phyloP scores from a whole-genome alignment of 1,140 invertebrate species.

The Tetragonula clypearis region DNA sequence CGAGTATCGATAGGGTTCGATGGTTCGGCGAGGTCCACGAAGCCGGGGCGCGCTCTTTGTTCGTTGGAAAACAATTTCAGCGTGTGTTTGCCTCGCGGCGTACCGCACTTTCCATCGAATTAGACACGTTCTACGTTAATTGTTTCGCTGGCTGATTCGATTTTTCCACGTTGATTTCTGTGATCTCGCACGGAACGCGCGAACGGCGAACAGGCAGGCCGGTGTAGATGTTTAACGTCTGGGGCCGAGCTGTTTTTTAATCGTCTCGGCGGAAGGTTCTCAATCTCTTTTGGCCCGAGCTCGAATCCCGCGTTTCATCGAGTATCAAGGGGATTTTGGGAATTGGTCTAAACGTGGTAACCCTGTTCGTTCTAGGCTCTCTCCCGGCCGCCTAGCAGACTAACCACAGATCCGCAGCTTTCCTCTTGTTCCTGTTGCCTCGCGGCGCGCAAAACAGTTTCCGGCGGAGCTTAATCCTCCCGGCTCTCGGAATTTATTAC shows the following conservation, averaged over 20 bases:
- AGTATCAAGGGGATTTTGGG: constrained; percentile 31
- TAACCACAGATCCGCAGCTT: not conserved
- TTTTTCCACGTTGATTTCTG: not conserved
- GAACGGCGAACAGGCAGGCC: not conserved
- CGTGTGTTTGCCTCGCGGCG: not conserved
- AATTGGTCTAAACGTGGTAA: constrained; percentile 25
- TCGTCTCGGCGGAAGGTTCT: not conserved
- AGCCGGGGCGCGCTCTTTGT: not conserved
- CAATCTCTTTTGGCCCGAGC: not conserved
- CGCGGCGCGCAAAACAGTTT: not conserved
- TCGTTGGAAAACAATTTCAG: not conserved
- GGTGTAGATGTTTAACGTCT: not conserved
- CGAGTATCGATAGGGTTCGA: not conserved
- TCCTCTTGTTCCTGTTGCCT: not conserved
- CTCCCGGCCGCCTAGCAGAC: not conserved
- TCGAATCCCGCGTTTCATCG: constrained; percentile 13
- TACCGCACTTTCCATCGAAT: not conserved
- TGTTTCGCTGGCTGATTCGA: not conserved
- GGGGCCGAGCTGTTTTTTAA: not conserved
- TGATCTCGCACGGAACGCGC: not conserved
- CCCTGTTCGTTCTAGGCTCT: not conserved
- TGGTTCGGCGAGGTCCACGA: no score
- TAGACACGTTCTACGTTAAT: not conserved
- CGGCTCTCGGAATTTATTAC: not conserved
- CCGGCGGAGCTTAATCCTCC: not conserved